Evolutionary conservation across 2,113 vertebrate species (phyloP).

Genomic region (Vulpes vulpes): DNA sequence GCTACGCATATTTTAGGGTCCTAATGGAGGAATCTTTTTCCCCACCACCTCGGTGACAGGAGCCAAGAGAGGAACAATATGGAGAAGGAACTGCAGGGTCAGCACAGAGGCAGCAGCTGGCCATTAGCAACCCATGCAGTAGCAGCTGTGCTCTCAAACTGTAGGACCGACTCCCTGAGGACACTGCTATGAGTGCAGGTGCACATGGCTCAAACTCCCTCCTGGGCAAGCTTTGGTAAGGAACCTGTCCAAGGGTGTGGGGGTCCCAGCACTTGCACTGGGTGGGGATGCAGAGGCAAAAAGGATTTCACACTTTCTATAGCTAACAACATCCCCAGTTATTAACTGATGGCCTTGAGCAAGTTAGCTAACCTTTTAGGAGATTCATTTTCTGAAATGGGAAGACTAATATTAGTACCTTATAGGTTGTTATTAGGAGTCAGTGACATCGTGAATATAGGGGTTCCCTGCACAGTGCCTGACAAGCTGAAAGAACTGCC

Average conservation of each 20-base stretch:
- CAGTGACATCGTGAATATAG: accelerated
- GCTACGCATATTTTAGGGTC: neutral
- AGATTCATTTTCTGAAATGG: neutral
- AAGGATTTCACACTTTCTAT: neutral
- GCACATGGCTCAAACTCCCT: neutral
- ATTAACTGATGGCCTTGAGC: neutral
- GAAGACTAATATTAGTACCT: neutral
- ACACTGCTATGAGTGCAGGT: neutral
- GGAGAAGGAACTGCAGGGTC: accelerated
- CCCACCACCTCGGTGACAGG: neutral
- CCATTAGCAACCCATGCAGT: neutral
- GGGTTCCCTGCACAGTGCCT: neutral
- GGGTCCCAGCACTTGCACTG: neutral
- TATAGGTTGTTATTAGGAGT: neutral
- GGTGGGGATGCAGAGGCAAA: neutral
- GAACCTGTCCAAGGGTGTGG: accelerated
- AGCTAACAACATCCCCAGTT: neutral
- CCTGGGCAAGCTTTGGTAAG: neutral
- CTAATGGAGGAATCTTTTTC: neutral
- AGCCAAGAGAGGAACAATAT: neutral
- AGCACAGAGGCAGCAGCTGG: accelerated
- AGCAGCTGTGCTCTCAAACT: neutral
- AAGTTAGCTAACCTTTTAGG: neutral
- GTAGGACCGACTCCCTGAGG: neutral
- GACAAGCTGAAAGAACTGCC: accelerated